Evolutionary conservation across 2,113 vertebrate genomes (phyloP), one percentile per base, ranked within the genome.

Genomic region (Alexandromys fortis): DNA sequence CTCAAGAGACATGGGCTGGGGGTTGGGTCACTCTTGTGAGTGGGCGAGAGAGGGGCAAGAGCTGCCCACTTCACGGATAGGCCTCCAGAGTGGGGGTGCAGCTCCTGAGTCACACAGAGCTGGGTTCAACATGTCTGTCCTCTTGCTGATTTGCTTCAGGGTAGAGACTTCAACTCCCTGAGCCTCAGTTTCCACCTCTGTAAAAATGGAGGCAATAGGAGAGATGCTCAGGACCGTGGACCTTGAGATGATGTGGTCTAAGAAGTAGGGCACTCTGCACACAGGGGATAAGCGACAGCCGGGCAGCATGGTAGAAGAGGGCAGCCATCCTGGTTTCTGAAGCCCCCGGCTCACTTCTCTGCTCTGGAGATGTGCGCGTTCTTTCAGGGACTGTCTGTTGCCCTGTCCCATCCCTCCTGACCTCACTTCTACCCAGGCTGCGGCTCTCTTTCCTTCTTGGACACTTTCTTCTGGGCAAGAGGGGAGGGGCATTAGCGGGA

Each of bases 141-240:
- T 10, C 30, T 24, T 70, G 68, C 92, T 90, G 49, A 75, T 17
- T 26, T 7, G 30, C 33, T 70, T 45, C 0, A 5, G 19, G 0
- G n/a, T 22, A 76, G 65, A 47, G 58, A 28, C 42, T 5, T 83
- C 2, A 49, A 33, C 24, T 65, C 86, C 82, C 24, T n/a, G 6
- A 82, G 95, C 77, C 96, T 96, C 75, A 72, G 90, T 89, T 45
- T 94, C 70, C 79, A 77, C 70, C 88, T 86, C 92, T 96, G 87
- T 88, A 76, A 68, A 96, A 96, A 68, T 65, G 90, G 76, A 52
- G 79, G 7, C 82, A 14, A 82, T 6, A 38, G 28, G 24, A 35
- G 8, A 55, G 86, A n/a, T 30, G 38, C 81, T 95, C 24, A 21
- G 68, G 68, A 16, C 63, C 65, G 4, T 1, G 49, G 35, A 24